Evolutionary conservation across 2,113 vertebrate species (phyloP), one percentile per base, ranked within the genome.

Genomic region (Paradoxurus hermaphroditus): DNA sequence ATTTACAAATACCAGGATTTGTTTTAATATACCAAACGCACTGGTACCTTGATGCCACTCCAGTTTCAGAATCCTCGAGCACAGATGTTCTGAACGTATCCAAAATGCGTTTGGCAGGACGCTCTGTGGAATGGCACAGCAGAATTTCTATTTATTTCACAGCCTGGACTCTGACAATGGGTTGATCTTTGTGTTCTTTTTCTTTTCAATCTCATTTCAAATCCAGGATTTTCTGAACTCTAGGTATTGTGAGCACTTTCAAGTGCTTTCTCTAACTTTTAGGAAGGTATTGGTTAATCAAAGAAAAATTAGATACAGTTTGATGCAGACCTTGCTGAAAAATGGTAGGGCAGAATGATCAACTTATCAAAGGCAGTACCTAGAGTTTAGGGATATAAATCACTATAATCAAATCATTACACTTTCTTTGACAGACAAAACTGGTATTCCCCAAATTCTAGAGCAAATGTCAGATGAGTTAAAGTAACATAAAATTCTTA

Each of bases 101-200:
- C 39, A 31, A 87, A 96, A 77, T 21, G 46, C 21, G 11, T 85
- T 95, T 97, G 86, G 95, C 96, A 95, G 31, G 70, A 92, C 23
- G 68, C 87, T 85, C 7, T 36, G 11, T 7, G 29, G 41, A 87
- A 93, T 97, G 95, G 96, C 86, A 96, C 65, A 63, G 88, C 96
- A 88, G 67, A 88, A 96, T 87, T 86, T 68, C 77, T 63, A 41
- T 73, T 92, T 36, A 83, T 92, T 90, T 81, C 77, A 56, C 10
- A 67, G 34, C 46, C 46, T 10, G 29, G 82, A 90, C 36, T 86
- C 93, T 77, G 83, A 86, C 86, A 85, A 29, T 31, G 25, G 13
- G 70, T 75, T 84, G 46, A 92, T 86, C 46, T 87, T 81, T 46
- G 2, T 75, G 19, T 83, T 84, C 18, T 62, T 85, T 63, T 21